A percentile compares a stretch with the other conserved stretches of the same genome.
Conservation (phyloP, 2,888 invertebrate genomes). For the Noctua janthe region DNA sequence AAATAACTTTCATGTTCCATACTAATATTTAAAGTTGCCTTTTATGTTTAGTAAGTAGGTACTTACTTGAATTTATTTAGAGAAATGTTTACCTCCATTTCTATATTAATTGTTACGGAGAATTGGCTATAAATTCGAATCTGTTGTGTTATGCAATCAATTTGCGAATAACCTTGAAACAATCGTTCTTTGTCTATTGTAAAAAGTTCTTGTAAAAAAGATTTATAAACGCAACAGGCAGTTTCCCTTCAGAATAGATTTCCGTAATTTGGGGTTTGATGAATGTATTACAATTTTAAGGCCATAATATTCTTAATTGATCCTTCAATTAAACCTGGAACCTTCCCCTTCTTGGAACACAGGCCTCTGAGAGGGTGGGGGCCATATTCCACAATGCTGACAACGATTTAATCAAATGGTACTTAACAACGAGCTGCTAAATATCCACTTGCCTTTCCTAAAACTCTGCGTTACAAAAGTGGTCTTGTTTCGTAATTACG, state of each 20-base stretch:
- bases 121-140: constrained; percentile 17
- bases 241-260: background rate
- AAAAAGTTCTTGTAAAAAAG: background rate
- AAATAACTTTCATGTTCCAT: background rate
- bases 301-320: background rate
- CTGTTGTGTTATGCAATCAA: constrained; percentile 53
- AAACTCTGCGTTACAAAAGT: background rate
- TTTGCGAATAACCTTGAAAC: constrained; percentile 41
- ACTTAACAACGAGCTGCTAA: background rate
- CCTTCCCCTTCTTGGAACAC: no score
- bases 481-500: constrained; percentile 15
- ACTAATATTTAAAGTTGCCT: background rate
- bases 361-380: background rate
- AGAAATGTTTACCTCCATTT: constrained; percentile 3
- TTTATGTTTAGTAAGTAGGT: background rate
- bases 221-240: background rate
- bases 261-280: background rate
- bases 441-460: background rate
- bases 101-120: background rate
- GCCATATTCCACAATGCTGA: background rate
- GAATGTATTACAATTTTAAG: background rate
- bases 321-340: background rate
- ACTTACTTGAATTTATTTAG: background rate
- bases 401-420: background rate
- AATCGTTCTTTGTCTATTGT: constrained; percentile 26